Evolutionary conservation across 2,113 vertebrate genomes (phyloP).

Genomic region (Aspidoscelis tigris): DNA sequence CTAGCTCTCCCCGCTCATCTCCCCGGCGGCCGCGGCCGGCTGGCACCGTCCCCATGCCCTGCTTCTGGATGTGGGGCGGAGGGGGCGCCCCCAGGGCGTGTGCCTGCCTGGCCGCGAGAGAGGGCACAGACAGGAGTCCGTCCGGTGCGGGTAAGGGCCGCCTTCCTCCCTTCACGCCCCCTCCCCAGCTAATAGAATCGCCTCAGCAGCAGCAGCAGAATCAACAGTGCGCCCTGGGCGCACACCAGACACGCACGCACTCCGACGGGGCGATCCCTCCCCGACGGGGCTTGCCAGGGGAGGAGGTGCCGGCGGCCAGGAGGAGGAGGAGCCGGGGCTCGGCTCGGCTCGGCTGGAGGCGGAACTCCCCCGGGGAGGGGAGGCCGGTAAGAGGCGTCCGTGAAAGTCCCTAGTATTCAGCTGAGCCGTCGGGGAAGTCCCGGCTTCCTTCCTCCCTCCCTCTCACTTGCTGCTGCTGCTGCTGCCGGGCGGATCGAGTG

Average conservation of each 20-base stretch:
- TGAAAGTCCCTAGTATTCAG: slow-evolving; percentile 29
- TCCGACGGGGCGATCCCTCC: not conserved
- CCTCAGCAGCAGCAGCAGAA: too few species aligned
- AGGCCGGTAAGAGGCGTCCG: slow-evolving; percentile 19
- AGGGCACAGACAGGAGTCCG: too few species aligned
- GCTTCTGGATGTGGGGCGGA: too few species aligned
- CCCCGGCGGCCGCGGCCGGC: too few species aligned
- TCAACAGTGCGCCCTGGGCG: not conserved
- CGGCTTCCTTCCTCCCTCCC: slow-evolving; percentile 11
- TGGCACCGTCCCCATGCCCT: too few species aligned
- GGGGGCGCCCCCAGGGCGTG: too few species aligned
- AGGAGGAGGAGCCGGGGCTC: not conserved
- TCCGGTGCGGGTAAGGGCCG: too few species aligned
- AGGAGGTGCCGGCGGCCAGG: not conserved
- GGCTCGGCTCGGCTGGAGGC: not conserved
- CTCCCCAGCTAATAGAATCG: not conserved
- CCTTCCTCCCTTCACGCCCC: not conserved
- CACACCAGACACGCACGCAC: too few species aligned
- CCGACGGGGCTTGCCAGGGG: not conserved
- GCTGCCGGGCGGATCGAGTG: not conserved
- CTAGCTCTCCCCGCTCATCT: too few species aligned
- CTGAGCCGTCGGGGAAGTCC: slow-evolving; percentile 27
- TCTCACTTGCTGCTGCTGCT: not conserved
- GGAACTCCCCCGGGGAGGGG: slow-evolving; percentile 25
- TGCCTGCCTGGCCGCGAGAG: too few species aligned